Conservation (phyloP, 2,888 invertebrate species). For the Gasteruption jaculator region DNA sequence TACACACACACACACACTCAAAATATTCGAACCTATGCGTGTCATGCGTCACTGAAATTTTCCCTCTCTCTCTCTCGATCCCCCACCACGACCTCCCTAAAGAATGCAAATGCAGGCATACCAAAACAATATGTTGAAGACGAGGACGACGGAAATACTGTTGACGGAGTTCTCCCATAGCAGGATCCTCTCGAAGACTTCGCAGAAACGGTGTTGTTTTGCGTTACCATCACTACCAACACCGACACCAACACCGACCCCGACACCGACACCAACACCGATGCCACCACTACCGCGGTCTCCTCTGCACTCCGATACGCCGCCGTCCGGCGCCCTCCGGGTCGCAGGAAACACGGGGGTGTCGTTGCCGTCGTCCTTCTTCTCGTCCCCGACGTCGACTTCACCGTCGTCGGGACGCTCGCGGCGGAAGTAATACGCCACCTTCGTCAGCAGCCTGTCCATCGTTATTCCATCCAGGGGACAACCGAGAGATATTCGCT, state of each 20-base stretch:
- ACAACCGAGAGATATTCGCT: conserved; percentile 18
- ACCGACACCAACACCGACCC: no score
- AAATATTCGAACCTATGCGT: no score
- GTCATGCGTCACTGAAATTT: no score
- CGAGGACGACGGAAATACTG: conserved; percentile 40
- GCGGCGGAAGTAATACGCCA: conserved; percentile 37
- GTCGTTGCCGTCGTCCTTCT: conserved; percentile 16
- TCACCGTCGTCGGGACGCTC: conserved; percentile 1
- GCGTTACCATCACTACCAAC: conserved; percentile 13
- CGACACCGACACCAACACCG: no score
- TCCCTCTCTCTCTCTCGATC: conserved; percentile 1
- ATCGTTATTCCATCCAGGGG: conserved; percentile 30
- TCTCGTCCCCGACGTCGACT: conserved; percentile 8
- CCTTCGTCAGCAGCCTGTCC: conserved; percentile 38
- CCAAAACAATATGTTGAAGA: conserved; percentile 45
- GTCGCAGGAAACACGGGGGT: conserved; percentile 5
- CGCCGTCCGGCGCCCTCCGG: conserved; percentile 19
- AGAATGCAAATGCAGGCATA: conserved; percentile 27
- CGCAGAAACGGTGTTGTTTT: conserved; percentile 29
- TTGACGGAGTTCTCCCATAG: conserved; percentile 43
- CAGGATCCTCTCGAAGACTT: conserved; percentile 37
- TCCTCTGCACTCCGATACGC: conserved; percentile 1
- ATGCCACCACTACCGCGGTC: neutral
- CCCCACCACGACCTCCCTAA: no score
- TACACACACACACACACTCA: no score